Evolutionary conservation across 2,797 vertebrate species (phyloP), one percentile per base, ranked within the genome.

Genomic region (Crax fasciolata): DNA sequence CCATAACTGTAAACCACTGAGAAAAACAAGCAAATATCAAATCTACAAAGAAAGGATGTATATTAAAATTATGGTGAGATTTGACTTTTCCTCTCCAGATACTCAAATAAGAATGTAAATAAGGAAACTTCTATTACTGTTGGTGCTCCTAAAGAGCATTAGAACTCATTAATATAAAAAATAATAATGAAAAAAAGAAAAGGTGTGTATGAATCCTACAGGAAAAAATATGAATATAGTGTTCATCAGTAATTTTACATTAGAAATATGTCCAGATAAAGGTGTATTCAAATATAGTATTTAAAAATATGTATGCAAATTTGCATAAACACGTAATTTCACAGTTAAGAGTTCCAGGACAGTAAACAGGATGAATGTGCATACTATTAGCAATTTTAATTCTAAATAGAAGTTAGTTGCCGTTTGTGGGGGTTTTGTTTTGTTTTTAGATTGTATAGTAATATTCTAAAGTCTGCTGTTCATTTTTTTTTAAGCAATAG

Each of bases 1-100:
- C 71, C 54, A 49, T 32, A 70, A 35, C 35, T 66, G 30, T 35
- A 61, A 82, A 74, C 18, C 20, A 39, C 10, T 75, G 51, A 70
- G 41, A 67, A 91, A 86, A 83, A 6, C 27, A 89, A 83, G 21
- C 11, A 88, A 91, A 66, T 71, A 80, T 35, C 52, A 91, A 90
- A 73, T n/a, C 30, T 71, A 54, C 6, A 82, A 28, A 71, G 27
- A 78, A 18, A 62, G 3, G 4, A 17, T 77, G 38, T 20, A 57
- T 72, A 68, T 51, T 82, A 77, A 78, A 83, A 61, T 12, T 12
- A 71, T 71, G 27, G 65, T 21, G 25, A 51, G 49, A 51, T 8
- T 13, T 51, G 24, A 51, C 35, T 35, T 35, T 35, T 35, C 35
- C 84, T 52, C 39, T 85, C 39, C 78, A 25, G 43, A n/a, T 61